Conservation (phyloP, 2,113 vertebrate genomes). For the Oncorhynchus nerka region DNA sequence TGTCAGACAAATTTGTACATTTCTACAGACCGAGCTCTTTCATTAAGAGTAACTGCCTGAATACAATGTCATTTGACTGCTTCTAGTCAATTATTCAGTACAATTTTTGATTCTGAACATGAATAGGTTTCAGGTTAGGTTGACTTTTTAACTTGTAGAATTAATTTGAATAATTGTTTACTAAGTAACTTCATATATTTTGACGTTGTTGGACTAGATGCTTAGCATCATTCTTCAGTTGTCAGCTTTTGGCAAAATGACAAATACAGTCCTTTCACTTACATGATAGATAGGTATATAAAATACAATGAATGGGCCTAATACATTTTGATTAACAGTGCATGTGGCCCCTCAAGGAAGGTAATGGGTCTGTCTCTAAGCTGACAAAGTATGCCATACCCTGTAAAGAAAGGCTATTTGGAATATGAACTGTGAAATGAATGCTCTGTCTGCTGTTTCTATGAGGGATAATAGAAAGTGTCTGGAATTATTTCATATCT, state of each 20-base stretch:
- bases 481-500: neutral
- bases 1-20: neutral
- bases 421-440: neutral
- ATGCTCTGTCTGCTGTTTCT: neutral
- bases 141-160: no score
- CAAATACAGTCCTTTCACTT: no score
- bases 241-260: no score
- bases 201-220: no score
- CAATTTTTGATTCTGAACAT: no score
- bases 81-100: no score
- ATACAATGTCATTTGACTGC: neutral
- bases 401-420: conserved; percentile 1
- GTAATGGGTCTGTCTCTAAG: conserved; percentile 4
- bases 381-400: neutral
- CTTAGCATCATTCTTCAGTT: neutral
- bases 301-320: neutral
- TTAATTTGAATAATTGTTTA: no score
- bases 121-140: no score
- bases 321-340: conserved; percentile 1
- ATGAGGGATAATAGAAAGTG: no score
- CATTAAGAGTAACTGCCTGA: neutral
- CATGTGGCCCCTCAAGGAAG: neutral
- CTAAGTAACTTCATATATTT: no score
- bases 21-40: no score
- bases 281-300: no score